A percentile compares a stretch with the other conserved stretches of the same genome.
Conservation (phyloP, 2,888 invertebrate genomes). For the Clusia tigrina region DNA sequence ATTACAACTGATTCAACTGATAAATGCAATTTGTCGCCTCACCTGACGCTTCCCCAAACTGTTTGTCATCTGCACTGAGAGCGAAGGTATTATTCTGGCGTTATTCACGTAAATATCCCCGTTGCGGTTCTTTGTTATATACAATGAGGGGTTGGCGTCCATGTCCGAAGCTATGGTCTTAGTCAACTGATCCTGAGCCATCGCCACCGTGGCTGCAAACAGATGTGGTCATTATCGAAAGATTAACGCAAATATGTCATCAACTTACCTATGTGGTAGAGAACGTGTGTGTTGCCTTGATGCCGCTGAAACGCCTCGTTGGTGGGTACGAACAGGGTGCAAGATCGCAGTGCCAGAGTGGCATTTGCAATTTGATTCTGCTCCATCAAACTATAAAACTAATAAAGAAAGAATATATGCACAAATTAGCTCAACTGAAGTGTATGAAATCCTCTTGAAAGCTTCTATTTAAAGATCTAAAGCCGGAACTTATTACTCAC, state of each 20-base stretch:
- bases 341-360: conserved; percentile 75
- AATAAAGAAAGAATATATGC: conserved; percentile 22
- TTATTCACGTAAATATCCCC: conserved; percentile 85
- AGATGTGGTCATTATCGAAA: background rate
- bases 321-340: conserved; percentile 89
- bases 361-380: conserved; percentile 77
- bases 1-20: background rate
- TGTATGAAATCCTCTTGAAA: too few species aligned
- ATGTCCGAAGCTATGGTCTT: conserved; percentile 76
- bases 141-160: conserved; percentile 85
- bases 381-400: conserved; percentile 82
- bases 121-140: conserved; percentile 77
- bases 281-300: conserved; percentile 69
- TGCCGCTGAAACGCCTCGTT: conserved; percentile 85
- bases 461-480: too few species aligned
- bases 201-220: conserved; percentile 78
- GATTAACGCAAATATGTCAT: too few species aligned
- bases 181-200: conserved; percentile 70
- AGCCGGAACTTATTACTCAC: too few species aligned
- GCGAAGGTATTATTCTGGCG: conserved; percentile 76
- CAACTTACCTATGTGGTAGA: conserved; percentile 85
- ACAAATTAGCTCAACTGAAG: too few species aligned
- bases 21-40: too few species aligned
- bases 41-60: conserved; percentile 72
- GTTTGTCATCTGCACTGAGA: conserved; percentile 73